Percentiles rank a stretch among this genome's conserved stretches.
These are phyloP conservation scores for Solenopsis fugax DNA, from an alignment of 1,140 invertebrate genomes.

Conservation along the genomic window DNA sequence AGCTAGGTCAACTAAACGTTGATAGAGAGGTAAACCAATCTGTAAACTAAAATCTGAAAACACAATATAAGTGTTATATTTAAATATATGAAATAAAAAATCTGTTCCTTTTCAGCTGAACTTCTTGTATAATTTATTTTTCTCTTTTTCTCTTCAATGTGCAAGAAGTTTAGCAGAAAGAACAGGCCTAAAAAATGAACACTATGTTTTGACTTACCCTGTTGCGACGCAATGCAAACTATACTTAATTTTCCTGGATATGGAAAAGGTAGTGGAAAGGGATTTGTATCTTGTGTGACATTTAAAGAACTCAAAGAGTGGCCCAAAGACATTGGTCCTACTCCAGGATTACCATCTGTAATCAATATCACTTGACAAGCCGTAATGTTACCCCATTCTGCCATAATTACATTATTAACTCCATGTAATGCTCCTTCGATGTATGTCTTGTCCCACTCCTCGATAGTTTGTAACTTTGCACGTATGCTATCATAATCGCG, in stretches of 20 bases:
- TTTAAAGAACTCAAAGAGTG: constrained; percentile 86
- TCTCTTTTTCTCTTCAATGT: too few species aligned
- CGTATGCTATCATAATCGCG: constrained; percentile 94
- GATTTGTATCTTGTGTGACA: constrained; percentile 82
- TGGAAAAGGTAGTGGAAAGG: constrained; percentile 91
- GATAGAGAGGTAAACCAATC: constrained; percentile 81
- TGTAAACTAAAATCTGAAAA: constrained; percentile 79
- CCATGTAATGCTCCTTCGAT: constrained; percentile 92
- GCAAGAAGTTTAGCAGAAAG: too few species aligned
- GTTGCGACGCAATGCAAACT: constrained; percentile 89
- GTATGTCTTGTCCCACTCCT: constrained; percentile 94
- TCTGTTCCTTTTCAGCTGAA: too few species aligned
- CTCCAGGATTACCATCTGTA: constrained; percentile 93
- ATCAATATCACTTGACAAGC: constrained; percentile 93
- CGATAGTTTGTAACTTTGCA: constrained; percentile 90
- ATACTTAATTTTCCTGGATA: constrained; percentile 94
- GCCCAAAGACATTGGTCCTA: constrained; percentile 89
- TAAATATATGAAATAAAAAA: background rate
- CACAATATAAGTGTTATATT: constrained; percentile 39
- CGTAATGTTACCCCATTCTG: constrained; percentile 94
- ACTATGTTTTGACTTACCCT: constrained; percentile 78
- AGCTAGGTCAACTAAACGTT: constrained; percentile 88
- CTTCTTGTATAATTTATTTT: too few species aligned
- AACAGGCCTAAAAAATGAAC: background rate
- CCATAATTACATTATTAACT: constrained; percentile 91